Evolutionary conservation across 2,113 vertebrate species (phyloP).

Genomic region (Hiodon tergisus): DNA sequence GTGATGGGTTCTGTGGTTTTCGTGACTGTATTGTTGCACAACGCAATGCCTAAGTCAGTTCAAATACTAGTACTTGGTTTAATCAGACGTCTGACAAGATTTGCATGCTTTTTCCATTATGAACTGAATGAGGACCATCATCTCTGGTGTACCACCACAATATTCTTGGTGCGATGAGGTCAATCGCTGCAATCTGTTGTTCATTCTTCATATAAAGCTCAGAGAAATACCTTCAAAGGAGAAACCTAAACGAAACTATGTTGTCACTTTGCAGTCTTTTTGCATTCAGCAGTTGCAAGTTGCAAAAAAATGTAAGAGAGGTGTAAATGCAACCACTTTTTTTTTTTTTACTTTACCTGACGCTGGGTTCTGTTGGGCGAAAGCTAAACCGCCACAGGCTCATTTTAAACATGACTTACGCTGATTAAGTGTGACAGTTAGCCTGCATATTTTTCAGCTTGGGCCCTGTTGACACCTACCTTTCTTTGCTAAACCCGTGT

Average conservation of each 20-base stretch:
- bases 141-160: too few species aligned
- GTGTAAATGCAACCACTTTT: neutral
- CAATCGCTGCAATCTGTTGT: too few species aligned
- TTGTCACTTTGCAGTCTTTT: neutral
- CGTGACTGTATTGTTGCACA: too few species aligned
- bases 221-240: neutral
- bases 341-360: neutral
- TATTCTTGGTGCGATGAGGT: too few species aligned
- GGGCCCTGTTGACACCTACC: conserved; percentile 12
- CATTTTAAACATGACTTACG: neutral
- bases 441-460: conserved; percentile 17
- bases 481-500: conserved; percentile 49
- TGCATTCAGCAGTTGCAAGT: neutral
- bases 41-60: too few species aligned
- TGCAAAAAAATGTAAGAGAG: neutral
- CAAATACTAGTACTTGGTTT: too few species aligned
- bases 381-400: neutral
- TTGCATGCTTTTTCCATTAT: too few species aligned
- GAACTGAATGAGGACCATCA: too few species aligned
- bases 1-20: too few species aligned
- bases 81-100: too few species aligned
- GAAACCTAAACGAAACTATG: neutral
- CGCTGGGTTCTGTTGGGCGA: neutral
- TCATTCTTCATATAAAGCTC: too few species aligned
- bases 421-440: conserved; percentile 37